Evolutionary conservation across 2,113 vertebrate species (phyloP).

Genomic region (Planiliza haematocheilus): DNA sequence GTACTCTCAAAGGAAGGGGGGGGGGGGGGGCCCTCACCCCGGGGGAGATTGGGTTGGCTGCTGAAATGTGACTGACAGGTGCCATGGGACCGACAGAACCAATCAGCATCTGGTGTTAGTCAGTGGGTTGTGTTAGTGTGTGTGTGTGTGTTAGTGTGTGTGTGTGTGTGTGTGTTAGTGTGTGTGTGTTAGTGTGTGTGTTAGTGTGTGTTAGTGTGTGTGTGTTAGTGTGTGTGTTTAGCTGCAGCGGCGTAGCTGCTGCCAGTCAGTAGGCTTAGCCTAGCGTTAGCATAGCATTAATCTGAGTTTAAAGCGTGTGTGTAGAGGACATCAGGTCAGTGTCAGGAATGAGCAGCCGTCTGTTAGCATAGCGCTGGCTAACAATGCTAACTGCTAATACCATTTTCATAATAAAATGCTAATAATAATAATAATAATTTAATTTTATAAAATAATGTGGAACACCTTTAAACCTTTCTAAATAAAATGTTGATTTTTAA

Average conservation of each 20-base stretch:
- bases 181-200: constrained; percentile 25
- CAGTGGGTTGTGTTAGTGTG: no score
- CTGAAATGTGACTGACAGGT: constrained; percentile 62
- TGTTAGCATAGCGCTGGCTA: constrained; percentile 51
- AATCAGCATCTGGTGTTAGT: constrained; percentile 65
- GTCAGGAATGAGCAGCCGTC: constrained; percentile 30
- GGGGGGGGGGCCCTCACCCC: not conserved
- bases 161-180: constrained; percentile 16
- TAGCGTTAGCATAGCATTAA: constrained; percentile 6
- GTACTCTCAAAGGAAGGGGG: constrained; percentile 18
- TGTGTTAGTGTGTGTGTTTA: constrained; percentile 63
- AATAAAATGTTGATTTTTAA: no score
- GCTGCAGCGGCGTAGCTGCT: constrained; percentile 41
- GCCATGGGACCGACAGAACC: constrained; percentile 44
- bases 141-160: constrained; percentile 39
- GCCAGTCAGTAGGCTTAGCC: constrained; percentile 45
- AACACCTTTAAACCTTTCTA: no score
- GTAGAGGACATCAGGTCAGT: constrained; percentile 3
- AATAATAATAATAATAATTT: no score
- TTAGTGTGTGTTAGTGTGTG: constrained; percentile 23
- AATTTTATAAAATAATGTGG: no score
- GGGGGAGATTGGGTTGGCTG: constrained; percentile 46
- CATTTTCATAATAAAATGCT: no score
- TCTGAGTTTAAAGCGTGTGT: not conserved
- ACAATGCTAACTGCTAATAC: constrained; percentile 37